A percentile compares a stretch with the other conserved stretches of the same genome.
These are phyloP conservation scores for Pterostichus madidus DNA, from an alignment of 2,888 invertebrate species.

Conservation along the genomic window DNA sequence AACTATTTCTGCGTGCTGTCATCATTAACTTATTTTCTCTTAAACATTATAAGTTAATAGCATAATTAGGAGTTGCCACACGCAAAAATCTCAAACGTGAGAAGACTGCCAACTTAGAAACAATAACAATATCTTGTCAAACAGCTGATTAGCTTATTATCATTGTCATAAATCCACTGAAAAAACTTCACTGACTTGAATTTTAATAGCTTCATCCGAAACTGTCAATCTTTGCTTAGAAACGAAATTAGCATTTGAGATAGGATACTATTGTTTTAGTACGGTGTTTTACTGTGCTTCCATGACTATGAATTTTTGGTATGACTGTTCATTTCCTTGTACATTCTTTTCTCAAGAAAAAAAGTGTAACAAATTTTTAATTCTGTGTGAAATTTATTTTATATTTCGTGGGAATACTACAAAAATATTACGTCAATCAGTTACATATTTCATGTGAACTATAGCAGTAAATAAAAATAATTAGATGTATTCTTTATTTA, in stretches of 20 bases:
- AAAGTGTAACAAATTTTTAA: constrained; percentile 20
- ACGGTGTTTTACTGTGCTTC: no score
- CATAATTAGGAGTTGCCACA: constrained; percentile 42
- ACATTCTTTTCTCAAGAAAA: neutral
- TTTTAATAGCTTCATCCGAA: neutral
- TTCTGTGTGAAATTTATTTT: neutral
- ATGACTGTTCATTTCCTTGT: neutral
- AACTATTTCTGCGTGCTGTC: neutral
- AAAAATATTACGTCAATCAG: no score
- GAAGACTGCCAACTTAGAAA: constrained; percentile 30
- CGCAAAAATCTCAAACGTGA: constrained; percentile 55
- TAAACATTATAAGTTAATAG: constrained; percentile 35
- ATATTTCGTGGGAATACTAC: neutral
- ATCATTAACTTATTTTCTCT: neutral
- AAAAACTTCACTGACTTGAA: neutral
- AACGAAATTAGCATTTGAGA: neutral
- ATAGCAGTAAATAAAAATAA: neutral
- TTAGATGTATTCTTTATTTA: no score
- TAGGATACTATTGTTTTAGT: no score
- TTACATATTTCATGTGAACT: neutral
- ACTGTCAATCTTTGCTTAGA: constrained; percentile 7
- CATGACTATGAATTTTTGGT: no score
- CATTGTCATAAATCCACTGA: neutral
- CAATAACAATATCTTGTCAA: neutral
- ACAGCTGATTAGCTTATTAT: constrained; percentile 8